Evolutionary conservation across 2,888 invertebrate genomes (phyloP).

Genomic region (Cerastis leucographa): DNA sequence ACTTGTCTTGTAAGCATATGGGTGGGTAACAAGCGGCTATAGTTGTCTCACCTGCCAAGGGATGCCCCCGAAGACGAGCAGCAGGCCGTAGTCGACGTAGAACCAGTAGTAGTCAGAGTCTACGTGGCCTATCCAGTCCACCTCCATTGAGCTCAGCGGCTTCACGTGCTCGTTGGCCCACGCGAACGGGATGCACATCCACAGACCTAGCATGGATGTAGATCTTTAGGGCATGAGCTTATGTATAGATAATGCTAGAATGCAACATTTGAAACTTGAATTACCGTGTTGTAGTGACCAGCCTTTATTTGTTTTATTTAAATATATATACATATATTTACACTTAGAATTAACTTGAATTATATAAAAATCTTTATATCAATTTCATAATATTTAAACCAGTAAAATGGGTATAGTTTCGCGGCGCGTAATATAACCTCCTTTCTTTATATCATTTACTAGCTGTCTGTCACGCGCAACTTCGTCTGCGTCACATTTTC

Average conservation of each 20-base stretch:
- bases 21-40: neutral
- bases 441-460: too few relatives aligned
- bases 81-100: constrained; percentile 96
- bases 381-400: too few relatives aligned
- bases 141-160: constrained; percentile 95
- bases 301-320: too few relatives aligned
- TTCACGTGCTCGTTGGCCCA: constrained; percentile 96
- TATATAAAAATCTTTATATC: too few relatives aligned
- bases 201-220: constrained; percentile 92
- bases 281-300: neutral
- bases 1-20: neutral
- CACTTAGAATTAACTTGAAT: too few relatives aligned
- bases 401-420: too few relatives aligned
- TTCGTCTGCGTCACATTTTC: too few relatives aligned
- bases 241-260: neutral
- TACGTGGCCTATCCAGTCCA: constrained; percentile 97
- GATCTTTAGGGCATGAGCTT: neutral
- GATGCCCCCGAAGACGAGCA: constrained; percentile 98
- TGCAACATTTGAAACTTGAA: neutral
- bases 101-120: constrained; percentile 93
- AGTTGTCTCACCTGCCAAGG: constrained; percentile 95
- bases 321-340: too few relatives aligned
- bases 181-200: constrained; percentile 99
- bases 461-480: too few relatives aligned
- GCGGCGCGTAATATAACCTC: too few relatives aligned